Evolutionary conservation across 2,797 vertebrate species (phyloP), one percentile per base, ranked within the genome.

Genomic region (Sebastes hopkinsi): DNA sequence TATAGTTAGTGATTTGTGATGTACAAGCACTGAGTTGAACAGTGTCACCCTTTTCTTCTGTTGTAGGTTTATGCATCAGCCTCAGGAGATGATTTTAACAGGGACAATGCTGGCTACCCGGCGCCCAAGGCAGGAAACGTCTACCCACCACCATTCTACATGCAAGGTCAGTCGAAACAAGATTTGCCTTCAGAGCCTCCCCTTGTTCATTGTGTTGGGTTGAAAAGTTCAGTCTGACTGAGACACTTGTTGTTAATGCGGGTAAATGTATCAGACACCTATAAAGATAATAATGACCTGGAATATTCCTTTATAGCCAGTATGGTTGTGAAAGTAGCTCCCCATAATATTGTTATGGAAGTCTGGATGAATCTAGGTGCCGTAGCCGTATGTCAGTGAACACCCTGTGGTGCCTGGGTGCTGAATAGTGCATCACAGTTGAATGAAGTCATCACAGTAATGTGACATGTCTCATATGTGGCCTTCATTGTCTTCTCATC

Each of bases 41-140:
- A 4, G 30, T 58, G 60, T 69, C 2, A 14, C 7, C 56, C 30
- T 25, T 67, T 29, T 67, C 16, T 23, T 64, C 32, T 25, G 69
- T 12, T 81, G 13, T 82, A 95, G 95, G 95, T 94, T 77, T 96
- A 88, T 91, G 90, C 90, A 67, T 87, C 84, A 59, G 88, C 96
- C 91, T 96, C 97, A 90, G 97, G 97, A 84, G 98, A 99, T 4
- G 97, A 98, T 80, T 99, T 97, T 82, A 95, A 94, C 94, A 96
- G 97, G 92, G 97, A 98, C 70, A 78, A 93, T 23, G 87, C 95
- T 34, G 93, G 96, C 83, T 99, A 97, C 84, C 93, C 96, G 0
- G 86, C 96, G 66, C 93, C 97, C 0, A 99, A 99, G 92, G 88
- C 97, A 82, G 93, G 96, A 95, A 96, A 95, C n/a, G 88, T 97